Percentiles rank a stretch among this genome's conserved stretches.
Evolutionary conservation across 2,113 vertebrate genomes (phyloP).

Genomic region (Carettochelys insculpta): DNA sequence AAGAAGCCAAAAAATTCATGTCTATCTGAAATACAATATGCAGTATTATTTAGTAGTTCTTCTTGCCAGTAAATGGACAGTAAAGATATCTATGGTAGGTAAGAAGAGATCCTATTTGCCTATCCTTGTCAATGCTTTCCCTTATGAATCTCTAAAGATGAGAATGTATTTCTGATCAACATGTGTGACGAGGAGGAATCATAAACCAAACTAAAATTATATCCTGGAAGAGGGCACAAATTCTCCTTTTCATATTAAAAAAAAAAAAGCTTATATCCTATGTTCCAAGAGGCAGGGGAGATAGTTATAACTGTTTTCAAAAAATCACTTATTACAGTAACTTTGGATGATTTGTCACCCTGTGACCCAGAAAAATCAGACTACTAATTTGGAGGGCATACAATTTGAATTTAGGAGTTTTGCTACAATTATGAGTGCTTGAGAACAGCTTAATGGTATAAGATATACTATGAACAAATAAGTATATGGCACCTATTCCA

Average conservation of each 20-base stretch:
- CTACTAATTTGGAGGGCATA: neutral
- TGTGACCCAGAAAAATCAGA: neutral
- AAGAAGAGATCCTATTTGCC: neutral
- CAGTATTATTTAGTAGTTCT: conserved; percentile 44
- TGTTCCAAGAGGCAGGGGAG: neutral
- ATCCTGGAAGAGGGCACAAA: neutral
- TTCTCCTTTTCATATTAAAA: neutral
- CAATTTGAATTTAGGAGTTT: neutral
- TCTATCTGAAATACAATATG: conserved; percentile 15
- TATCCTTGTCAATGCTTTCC: neutral
- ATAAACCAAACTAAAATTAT: neutral
- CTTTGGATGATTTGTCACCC: neutral
- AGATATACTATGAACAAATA: neutral
- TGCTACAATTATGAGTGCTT: neutral
- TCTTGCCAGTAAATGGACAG: conserved; percentile 18
- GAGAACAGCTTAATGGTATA: neutral
- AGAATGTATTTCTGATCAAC: conserved; percentile 11
- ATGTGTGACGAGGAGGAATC: conserved; percentile 24
- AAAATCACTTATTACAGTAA: neutral
- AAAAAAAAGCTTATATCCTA: neutral
- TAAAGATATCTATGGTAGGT: neutral
- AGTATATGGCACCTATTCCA: neutral
- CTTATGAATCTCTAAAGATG: neutral
- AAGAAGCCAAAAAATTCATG: neutral
- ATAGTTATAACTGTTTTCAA: neutral